Base-by-base conservation (phyloP, 1,140 invertebrate genomes). In the Drosophila guanche region DNA sequence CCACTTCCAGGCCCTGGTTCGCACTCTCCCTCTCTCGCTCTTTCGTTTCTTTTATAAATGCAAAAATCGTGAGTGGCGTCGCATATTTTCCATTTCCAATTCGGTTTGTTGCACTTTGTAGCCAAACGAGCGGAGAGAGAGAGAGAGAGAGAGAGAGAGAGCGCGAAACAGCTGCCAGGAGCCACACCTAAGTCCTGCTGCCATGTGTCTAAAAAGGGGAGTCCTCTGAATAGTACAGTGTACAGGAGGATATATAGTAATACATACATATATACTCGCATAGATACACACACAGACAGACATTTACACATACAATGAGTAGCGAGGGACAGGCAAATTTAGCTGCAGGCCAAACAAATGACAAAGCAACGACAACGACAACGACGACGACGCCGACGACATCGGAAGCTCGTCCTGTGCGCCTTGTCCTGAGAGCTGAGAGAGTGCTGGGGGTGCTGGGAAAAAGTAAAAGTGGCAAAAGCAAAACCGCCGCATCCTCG, bases 261-360 rank as follows among this genome's bases (percentile, higher is more conserved):
- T 8, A 4, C 7, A 29, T 29, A n/a, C n/a, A 29, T 29, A 29
- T 29, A 29, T 7, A 29, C 6, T 29, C 27, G 27, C 27, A 29
- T 2, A 29, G 5, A 50, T 27, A 27, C 16, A 53, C 47, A 55
- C 25, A 22, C 23, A 65, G 47, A 55, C 61, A 79, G 3, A 10
- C 3, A 10, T 1, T 20, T 20, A 1, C 8, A 37, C 3, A 33
- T 4, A 37, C 1, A 27, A 5, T 27, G 5, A 6, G 5, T 3
- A 10, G 3, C 8, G 3, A 12, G 33, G 33, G 81, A 70, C 68
- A 86, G 65, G 83, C 83, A 81, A 88, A 83, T 88, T 88, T 86
- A 83, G 83, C 83, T 88, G 83, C 83, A 81, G 84, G 83, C 83
- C 67, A 88, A 88, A 88, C 83, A 83, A 88, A 83, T 88, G 78